Evolutionary conservation across 2,113 vertebrate species (phyloP), one percentile per base, ranked within the genome.

Genomic region (Dicentrarchus labrax): DNA sequence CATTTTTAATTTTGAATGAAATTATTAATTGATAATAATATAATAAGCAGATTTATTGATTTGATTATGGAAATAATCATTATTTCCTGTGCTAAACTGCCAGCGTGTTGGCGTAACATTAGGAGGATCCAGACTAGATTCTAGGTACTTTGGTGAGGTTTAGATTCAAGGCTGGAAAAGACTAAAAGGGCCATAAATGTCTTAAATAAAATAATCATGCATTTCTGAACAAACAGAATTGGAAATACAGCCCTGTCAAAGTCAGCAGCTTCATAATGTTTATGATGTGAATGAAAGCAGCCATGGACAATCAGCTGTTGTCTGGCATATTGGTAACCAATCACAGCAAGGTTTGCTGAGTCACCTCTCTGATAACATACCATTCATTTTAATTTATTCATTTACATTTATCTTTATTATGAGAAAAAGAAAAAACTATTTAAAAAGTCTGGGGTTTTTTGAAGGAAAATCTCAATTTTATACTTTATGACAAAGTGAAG

Each of bases 271-370:
- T 45, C 21, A 15, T 13, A 4, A 22, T 60, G 59, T 12, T 57
- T 38, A 30, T 30, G 30, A 39, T 62, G 60, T 39, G 36, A 62
- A 39, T 39, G 59, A 56, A 57, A 57, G 56, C n/a, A 56, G 36
- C 60, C 36, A 6, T 16, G 19, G 50, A 41, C 47, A 60, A 53
- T 43, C 47, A 43, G 61, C 57, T 50, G 57, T 50, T 9, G 24
- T 50, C 4, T 47, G 36, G 47, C 73, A 45, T 54, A 38, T 24
- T 60, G 15, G 43, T 24, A 47, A 30, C 38, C 39, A 65, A 47
- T 80, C 78, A 48, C 54, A 68, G 53, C 64, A 38, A 39, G n/a
- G 61, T 15, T 45, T 51, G 9, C 2, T 43, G 57, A 41, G 41
- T 73, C 54, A 11, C 2, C 38, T 43, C 50, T 45, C 72, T 11